These are phyloP conservation scores for Anarsia innoxiella DNA, from an alignment of 2,888 invertebrate species.

Conservation along the genomic window DNA sequence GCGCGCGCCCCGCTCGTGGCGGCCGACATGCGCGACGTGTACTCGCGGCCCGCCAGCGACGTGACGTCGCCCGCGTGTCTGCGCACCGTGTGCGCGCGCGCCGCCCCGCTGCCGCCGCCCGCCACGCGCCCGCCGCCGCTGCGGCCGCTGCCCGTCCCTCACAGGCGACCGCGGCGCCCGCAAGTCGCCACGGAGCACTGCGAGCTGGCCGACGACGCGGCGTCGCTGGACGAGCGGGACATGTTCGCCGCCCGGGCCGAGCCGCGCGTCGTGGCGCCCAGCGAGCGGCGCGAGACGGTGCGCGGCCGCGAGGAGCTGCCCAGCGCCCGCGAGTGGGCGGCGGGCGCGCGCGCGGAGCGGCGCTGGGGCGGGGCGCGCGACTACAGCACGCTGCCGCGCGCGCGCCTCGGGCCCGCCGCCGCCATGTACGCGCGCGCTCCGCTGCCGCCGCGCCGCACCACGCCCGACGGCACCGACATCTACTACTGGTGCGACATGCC, in stretches of 20 bases:
- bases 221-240: constrained; percentile 42
- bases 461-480: constrained; percentile 88
- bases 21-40: constrained; percentile 76
- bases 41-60: constrained; percentile 62
- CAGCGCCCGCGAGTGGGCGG: constrained; percentile 11
- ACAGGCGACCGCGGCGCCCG: constrained; percentile 54
- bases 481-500: constrained; percentile 92
- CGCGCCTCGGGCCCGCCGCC: constrained; percentile 41
- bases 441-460: constrained; percentile 83
- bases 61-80: constrained; percentile 68
- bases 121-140: too few relatives aligned
- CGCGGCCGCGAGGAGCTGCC: constrained; percentile 25
- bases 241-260: constrained; percentile 12
- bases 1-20: constrained; percentile 25
- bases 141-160: constrained; percentile 22
- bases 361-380: constrained; percentile 47
- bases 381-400: constrained; percentile 70
- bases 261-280: too few relatives aligned
- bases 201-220: constrained; percentile 74
- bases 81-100: constrained; percentile 37
- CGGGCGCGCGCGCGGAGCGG: constrained; percentile 21
- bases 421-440: constrained; percentile 42
- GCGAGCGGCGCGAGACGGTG: constrained; percentile 24
- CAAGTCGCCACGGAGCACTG: constrained; percentile 45
- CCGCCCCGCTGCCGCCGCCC: constrained; percentile 25